Evolutionary conservation across 2,113 vertebrate species (phyloP).

Genomic region (Hassar affinis): DNA sequence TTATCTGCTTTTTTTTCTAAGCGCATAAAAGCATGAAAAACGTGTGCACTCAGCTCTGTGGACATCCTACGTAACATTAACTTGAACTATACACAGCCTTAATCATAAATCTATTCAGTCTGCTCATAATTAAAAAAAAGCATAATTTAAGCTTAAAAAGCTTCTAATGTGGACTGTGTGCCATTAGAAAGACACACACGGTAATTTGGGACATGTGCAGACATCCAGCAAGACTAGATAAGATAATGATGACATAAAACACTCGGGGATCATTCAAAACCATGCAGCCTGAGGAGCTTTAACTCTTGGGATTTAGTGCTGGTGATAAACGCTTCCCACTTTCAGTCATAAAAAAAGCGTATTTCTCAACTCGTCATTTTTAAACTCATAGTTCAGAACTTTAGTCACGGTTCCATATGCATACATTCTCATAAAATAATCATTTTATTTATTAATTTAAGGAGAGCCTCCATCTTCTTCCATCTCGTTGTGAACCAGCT

Average conservation of each 20-base stretch:
- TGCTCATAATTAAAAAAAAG: neutral
- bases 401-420: neutral
- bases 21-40: neutral
- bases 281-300: neutral
- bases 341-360: neutral
- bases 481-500: no score
- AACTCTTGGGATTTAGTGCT: neutral
- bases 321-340: neutral
- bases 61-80: neutral
- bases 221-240: slow-evolving; percentile 21
- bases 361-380: neutral
- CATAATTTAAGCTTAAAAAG: neutral
- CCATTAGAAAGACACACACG: slow-evolving; percentile 28
- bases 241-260: slow-evolving; percentile 21
- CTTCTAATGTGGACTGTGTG: neutral
- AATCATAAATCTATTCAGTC: neutral
- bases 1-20: no score
- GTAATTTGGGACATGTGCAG: slow-evolving; percentile 38
- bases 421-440: neutral
- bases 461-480: neutral
- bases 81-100: neutral
- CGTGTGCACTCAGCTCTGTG: neutral
- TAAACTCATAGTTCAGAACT: neutral
- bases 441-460: neutral
- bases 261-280: neutral